phyloP scores from a whole-genome alignment of 2,113 vertebrate species.

The Embiotoca jacksoni region DNA sequence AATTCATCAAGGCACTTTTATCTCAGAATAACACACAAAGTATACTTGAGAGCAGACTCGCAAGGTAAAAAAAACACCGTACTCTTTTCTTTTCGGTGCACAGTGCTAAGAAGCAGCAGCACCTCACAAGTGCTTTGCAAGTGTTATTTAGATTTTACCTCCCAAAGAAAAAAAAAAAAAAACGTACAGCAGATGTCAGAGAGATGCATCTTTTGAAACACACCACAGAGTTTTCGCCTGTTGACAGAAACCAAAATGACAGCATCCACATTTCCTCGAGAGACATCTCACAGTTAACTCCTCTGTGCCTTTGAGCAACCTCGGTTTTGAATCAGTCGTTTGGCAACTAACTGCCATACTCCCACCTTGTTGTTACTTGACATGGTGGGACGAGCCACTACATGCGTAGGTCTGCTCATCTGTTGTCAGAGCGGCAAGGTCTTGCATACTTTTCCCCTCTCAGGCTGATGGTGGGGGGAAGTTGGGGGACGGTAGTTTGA shows the following conservation, averaged over 20 bases:
- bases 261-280: slow-evolving; percentile 58
- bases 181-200: slow-evolving; percentile 7
- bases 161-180: slow-evolving; percentile 12
- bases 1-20: slow-evolving; percentile 69
- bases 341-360: slow-evolving; percentile 51
- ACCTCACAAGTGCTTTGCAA: slow-evolving; percentile 42
- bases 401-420: slow-evolving; percentile 48
- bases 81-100: slow-evolving; percentile 34
- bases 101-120: slow-evolving; percentile 25
- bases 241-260: slow-evolving; percentile 54
- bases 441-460: slow-evolving; percentile 30
- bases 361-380: slow-evolving; percentile 62
- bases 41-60: slow-evolving; percentile 30
- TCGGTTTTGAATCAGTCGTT: slow-evolving; percentile 25
- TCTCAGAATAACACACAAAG: slow-evolving; percentile 64
- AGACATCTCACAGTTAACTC: slow-evolving; percentile 31
- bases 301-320: slow-evolving; percentile 19
- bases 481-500: background rate
- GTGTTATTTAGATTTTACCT: slow-evolving; percentile 46
- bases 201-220: slow-evolving; percentile 53
- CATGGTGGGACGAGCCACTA: slow-evolving; percentile 59
- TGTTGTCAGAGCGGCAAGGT: slow-evolving; percentile 41
- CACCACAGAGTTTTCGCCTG: slow-evolving; percentile 33
- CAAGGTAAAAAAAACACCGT: slow-evolving; percentile 39
- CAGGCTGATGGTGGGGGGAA: background rate